A percentile compares a stretch with the other conserved stretches of the same genome.
Evolutionary conservation across 2,797 vertebrate species (phyloP).

Genomic region (Podarcis lilfordi): DNA sequence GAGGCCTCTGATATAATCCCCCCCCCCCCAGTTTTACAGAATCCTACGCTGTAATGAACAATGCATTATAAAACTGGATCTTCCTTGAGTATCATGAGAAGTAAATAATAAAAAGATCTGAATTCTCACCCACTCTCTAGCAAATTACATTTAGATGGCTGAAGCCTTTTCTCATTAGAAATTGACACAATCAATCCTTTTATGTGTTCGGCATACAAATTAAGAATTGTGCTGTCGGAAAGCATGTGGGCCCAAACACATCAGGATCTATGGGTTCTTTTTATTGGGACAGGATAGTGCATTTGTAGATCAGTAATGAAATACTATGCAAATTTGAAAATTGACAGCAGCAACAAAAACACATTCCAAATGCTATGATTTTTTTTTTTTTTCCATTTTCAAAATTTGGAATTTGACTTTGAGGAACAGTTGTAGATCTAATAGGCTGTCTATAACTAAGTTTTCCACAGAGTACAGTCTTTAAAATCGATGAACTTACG

Average conservation of each 20-base stretch:
- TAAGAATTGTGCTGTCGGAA: not conserved
- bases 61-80: not conserved
- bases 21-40: not conserved
- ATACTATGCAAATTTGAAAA: not conserved
- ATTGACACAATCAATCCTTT: not conserved
- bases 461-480: too few species aligned
- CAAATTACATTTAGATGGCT: not conserved
- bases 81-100: not conserved
- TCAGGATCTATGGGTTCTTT: not conserved
- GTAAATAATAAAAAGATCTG: not conserved
- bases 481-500: too few species aligned
- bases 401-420: not conserved
- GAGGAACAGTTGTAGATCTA: not conserved
- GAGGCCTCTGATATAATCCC: not conserved
- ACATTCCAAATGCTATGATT: too few species aligned
- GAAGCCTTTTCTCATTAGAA: slow-evolving; percentile 23
- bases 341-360: not conserved
- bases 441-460: too few species aligned
- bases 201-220: not conserved
- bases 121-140: not conserved
- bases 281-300: not conserved
- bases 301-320: not conserved
- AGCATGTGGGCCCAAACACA: rapidly evolving
- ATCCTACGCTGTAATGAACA: not conserved
- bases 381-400: not conserved